Conservation (phyloP, 2,113 vertebrate genomes). For the Xenus cinereus region DNA sequence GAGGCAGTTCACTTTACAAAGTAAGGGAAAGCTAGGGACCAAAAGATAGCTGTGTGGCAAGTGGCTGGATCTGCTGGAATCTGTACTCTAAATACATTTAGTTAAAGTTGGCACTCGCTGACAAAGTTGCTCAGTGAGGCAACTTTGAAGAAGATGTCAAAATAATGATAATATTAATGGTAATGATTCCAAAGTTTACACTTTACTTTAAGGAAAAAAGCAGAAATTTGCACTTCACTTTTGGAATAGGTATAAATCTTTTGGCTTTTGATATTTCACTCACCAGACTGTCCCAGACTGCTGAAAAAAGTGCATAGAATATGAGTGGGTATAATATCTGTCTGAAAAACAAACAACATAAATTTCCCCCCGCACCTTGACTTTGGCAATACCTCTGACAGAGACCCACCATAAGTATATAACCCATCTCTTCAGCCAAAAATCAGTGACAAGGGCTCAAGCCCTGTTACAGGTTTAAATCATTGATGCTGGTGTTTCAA, state of each 20-base stretch:
- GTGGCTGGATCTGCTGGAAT: neutral
- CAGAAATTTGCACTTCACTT: neutral
- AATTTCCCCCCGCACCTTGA: neutral
- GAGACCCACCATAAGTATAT: neutral
- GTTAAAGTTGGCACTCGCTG: neutral
- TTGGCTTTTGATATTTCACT: neutral
- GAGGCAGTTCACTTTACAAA: neutral
- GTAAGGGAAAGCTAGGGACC: neutral
- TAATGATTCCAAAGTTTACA: neutral
- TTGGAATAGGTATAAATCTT: neutral
- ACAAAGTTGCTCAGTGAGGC: neutral
- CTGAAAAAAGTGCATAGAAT: neutral
- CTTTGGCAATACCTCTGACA: neutral
- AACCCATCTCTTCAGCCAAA: neutral
- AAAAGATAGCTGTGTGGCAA: neutral
- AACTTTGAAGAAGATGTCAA: neutral
- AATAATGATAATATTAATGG: neutral
- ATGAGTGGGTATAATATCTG: neutral
- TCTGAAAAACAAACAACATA: neutral
- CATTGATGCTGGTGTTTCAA: neutral
- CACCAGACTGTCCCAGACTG: neutral
- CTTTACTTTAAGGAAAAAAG: neutral
- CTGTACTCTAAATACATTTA: neutral
- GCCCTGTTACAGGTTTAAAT: neutral
- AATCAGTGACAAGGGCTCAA: neutral